phyloP scores from a whole-genome alignment of 2,113 vertebrate species.

The Engystomops pustulosus region DNA sequence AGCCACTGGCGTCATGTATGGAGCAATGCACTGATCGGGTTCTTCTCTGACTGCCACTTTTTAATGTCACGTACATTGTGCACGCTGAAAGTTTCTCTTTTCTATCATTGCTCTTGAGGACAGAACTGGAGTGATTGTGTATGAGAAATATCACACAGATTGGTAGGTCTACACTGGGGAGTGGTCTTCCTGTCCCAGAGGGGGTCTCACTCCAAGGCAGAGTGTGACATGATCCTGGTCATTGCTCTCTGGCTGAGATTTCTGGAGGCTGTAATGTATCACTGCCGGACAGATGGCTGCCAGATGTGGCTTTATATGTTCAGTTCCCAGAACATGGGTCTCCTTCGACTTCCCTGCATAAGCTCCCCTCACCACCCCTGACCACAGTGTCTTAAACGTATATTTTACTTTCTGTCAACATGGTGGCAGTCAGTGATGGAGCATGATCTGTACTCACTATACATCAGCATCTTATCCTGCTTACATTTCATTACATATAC shows the following conservation, averaged over 20 bases:
- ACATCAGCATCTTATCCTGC: not conserved
- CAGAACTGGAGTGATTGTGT: not conserved
- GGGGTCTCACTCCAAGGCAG: conserved; percentile 2
- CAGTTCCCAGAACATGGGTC: conserved; percentile 31
- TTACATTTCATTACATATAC: too few relatives aligned
- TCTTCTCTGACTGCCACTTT: too few relatives aligned
- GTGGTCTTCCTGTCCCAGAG: conserved; percentile 35
- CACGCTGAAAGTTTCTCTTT: not conserved
- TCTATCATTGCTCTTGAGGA: not conserved
- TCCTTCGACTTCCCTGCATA: not conserved
- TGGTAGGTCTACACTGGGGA: not conserved
- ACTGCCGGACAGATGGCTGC: conserved; percentile 44
- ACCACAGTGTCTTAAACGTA: not conserved
- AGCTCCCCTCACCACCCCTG: not conserved
- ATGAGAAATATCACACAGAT: conserved; percentile 5
- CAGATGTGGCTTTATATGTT: conserved; percentile 39
- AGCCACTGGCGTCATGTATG: too few relatives aligned
- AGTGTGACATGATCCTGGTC: conserved; percentile 40
- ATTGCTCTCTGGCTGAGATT: conserved; percentile 34
- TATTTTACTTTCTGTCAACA: not conserved
- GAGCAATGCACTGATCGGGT: too few relatives aligned
- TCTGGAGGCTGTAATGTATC: not conserved
- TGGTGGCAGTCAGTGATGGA: not conserved
- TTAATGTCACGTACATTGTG: too few relatives aligned
- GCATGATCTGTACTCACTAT: not conserved